Percentiles rank a stretch among this genome's conserved stretches.
Evolutionary conservation across 1,140 invertebrate species (phyloP).

Genomic region (Neuroterus valhalla): DNA sequence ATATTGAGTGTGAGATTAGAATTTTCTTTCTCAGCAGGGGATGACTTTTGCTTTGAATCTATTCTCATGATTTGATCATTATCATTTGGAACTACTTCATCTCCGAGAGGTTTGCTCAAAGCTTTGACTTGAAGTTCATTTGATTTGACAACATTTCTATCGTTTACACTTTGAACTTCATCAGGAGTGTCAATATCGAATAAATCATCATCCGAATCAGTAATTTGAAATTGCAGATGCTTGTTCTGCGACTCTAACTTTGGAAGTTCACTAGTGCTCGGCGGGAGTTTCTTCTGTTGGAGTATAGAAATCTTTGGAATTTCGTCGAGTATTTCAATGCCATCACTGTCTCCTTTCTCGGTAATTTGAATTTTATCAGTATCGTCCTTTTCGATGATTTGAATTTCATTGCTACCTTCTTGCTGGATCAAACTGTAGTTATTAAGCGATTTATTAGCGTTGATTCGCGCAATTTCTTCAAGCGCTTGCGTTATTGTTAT

Average conservation of each 20-base stretch:
- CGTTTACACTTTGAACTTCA: conserved; percentile 33
- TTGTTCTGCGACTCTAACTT: not conserved
- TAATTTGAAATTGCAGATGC: not conserved
- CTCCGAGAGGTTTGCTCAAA: not conserved
- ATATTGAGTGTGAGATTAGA: not conserved
- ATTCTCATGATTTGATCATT: not conserved
- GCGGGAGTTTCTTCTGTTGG: conserved; percentile 20
- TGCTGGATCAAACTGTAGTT: conserved; percentile 37
- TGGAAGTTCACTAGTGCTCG: not conserved
- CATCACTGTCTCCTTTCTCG: conserved; percentile 14
- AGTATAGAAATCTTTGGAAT: not conserved
- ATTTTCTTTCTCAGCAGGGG: not conserved
- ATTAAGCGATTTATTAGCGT: not conserved
- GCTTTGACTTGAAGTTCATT: not conserved
- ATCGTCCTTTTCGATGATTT: not conserved
- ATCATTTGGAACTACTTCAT: not conserved
- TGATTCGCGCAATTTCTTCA: conserved; percentile 34
- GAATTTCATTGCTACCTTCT: conserved; percentile 28
- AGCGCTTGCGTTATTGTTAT: conserved; percentile 48
- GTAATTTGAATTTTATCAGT: not conserved
- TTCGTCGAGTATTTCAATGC: not conserved
- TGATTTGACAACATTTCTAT: conserved; percentile 3
- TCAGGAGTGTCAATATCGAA: conserved; percentile 48
- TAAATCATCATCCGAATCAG: conserved; percentile 58
- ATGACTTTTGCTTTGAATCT: not conserved